phyloP scores from a whole-genome alignment of 37 sponge, comb jelly and placozoan genomes.

The Dysidea cf. avara region DNA sequence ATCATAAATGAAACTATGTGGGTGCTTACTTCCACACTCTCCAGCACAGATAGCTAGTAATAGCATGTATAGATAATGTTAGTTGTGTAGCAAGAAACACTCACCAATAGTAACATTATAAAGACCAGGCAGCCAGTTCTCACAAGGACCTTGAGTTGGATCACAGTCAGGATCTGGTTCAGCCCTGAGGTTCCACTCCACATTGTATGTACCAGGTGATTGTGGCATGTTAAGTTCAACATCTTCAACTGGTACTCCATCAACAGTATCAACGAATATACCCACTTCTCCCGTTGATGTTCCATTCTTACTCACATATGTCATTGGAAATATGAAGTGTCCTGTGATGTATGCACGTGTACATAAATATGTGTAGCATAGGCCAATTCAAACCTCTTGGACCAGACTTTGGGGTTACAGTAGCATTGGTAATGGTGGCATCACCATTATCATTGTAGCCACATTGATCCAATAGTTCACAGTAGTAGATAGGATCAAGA shows the following conservation, averaged over 20 bases:
- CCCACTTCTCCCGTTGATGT: slow-evolving; percentile 85
- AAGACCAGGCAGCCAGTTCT: slow-evolving; percentile 77
- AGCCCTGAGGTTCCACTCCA: slow-evolving; percentile 34
- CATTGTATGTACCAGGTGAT: slow-evolving; percentile 50
- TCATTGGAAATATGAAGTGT: slow-evolving; percentile 47
- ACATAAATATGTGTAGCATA: not conserved
- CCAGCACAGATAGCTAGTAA: slow-evolving; percentile 85
- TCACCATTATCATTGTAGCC: slow-evolving; percentile 73
- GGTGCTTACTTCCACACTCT: slow-evolving; percentile 86
- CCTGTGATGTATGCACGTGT: too few species aligned
- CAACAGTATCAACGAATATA: slow-evolving; percentile 55
- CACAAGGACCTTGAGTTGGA: slow-evolving; percentile 69
- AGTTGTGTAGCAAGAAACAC: too few species aligned
- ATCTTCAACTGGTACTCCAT: slow-evolving; percentile 62
- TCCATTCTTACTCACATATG: slow-evolving; percentile 52
- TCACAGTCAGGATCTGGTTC: slow-evolving; percentile 82
- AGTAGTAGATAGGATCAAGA: slow-evolving; percentile 91
- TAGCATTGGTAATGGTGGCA: slow-evolving; percentile 61
- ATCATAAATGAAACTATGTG: slow-evolving; percentile 77
- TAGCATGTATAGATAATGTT: too few species aligned
- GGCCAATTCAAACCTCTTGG: too few species aligned
- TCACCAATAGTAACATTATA: slow-evolving; percentile 65
- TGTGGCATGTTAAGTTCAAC: slow-evolving; percentile 29
- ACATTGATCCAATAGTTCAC: slow-evolving; percentile 71
- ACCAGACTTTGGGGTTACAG: slow-evolving; percentile 49